Evolutionary conservation across 2,113 vertebrate species (phyloP).

Genomic region (Oncorhynchus nerka): DNA sequence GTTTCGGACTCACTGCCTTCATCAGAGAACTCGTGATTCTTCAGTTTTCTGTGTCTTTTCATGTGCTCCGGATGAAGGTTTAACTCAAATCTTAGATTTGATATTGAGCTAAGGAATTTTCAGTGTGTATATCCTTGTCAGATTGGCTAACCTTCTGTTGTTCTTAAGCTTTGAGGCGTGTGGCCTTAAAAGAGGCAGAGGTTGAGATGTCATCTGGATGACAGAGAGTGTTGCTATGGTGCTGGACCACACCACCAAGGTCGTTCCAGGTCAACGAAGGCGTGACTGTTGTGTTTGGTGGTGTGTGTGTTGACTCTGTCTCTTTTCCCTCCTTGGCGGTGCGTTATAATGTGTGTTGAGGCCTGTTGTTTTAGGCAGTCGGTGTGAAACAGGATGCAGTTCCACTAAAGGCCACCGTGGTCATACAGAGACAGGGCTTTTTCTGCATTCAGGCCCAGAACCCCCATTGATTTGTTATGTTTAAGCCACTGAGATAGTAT

Average conservation of each 20-base stretch:
- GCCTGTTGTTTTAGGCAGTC: slow-evolving; percentile 57
- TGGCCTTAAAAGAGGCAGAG: slow-evolving; percentile 33
- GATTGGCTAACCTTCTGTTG: slow-evolving; percentile 48
- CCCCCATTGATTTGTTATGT: too few species aligned
- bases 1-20: too few species aligned
- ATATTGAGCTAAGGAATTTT: too few species aligned
- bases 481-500: too few species aligned
- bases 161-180: slow-evolving; percentile 33
- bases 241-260: slow-evolving; percentile 18
- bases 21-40: too few species aligned
- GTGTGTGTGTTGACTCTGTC: background rate
- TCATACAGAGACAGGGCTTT: slow-evolving; percentile 16
- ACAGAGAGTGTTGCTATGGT: slow-evolving; percentile 13
- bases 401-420: slow-evolving; percentile 38
- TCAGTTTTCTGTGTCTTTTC: too few species aligned
- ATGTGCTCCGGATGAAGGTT: too few species aligned
- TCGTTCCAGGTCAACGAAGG: slow-evolving; percentile 12
- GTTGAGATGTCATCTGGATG: slow-evolving; percentile 48
- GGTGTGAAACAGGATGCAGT: slow-evolving; percentile 51
- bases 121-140: slow-evolving; percentile 41
- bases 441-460: too few species aligned
- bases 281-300: background rate
- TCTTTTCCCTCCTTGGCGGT: background rate
- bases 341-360: slow-evolving; percentile 20
- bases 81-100: too few species aligned